Evolutionary conservation across 2,113 vertebrate species (phyloP), one percentile per base, ranked within the genome.

Genomic region (Plecturocebus donacophilus): DNA sequence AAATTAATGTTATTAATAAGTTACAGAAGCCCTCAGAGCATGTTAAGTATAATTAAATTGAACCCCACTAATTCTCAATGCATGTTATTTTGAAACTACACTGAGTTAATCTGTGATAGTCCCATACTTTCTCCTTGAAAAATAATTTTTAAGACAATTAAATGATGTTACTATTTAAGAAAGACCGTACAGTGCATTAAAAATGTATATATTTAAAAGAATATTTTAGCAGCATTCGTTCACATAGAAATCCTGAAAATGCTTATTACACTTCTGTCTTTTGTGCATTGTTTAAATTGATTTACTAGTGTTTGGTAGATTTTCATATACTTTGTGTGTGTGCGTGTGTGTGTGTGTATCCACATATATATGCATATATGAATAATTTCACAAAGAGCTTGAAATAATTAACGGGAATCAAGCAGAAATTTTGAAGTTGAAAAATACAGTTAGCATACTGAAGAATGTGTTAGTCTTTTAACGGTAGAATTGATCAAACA

Each of bases 11-110:
- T 91, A 88, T 87, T 91, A 90, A 71, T 93, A 27, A 86, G 27
- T 64, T 93, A 49, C 49, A 91, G 42, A 89, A 88, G 10, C n/a
- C 75, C 25, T 66, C n/a, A 64, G 49, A 82, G 49, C 81, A 81
- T 71, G 58, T 93, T 86, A 77, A 89, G 20, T 95, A 20, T 95
- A 89, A 84, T 89, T 93, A 80, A 85, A 45, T 92, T 91, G 58
- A 68, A 86, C 6, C 52, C 32, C 38, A 35, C 21, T 71, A 88
- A 64, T 82, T 89, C 40, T 56, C 9, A 89, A 95, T 42, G 25
- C 38, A 61, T 49, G 38, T 47, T 81, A 70, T 85, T 95, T 88
- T 91, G 61, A 97, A 84, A 20, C 90, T 95, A 0, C 8, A n/a
- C 11, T 40, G 19, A 84, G 54, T 87, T 95, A 71, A 71, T 89